phyloP scores from a whole-genome alignment of 2,888 invertebrate genomes.

The Ischnus inquisitorius region DNA sequence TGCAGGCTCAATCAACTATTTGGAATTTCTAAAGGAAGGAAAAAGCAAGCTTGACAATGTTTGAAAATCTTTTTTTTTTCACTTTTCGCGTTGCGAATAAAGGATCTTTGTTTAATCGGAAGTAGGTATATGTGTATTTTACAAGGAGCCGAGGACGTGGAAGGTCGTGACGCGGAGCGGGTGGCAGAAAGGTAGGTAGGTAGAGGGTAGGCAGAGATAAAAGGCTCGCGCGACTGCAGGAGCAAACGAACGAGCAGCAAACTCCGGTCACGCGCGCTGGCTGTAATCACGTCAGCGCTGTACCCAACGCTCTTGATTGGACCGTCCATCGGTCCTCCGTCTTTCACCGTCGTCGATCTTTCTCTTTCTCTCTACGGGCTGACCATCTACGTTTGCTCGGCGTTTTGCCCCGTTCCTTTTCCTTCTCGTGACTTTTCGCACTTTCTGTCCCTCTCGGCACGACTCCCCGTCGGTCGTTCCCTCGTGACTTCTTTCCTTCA shows the following conservation, averaged over 20 bases:
- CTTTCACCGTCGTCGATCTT: constrained; percentile 55
- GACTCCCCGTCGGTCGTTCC: constrained; percentile 63
- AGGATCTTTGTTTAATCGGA: no score
- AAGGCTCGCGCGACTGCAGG: constrained; percentile 72
- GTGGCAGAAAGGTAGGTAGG: constrained; percentile 63
- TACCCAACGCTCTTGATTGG: constrained; percentile 81
- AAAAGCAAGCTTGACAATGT: no score
- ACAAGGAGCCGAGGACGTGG: constrained; percentile 64
- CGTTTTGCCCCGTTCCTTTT: constrained; percentile 27
- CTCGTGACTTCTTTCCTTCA: constrained; percentile 49
- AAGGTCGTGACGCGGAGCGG: constrained; percentile 69
- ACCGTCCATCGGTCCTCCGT: constrained; percentile 74
- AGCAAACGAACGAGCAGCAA: constrained; percentile 75
- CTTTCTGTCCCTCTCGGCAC: constrained; percentile 58
- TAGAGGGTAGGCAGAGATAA: constrained; percentile 30
- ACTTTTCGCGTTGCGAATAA: no score
- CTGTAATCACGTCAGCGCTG: constrained; percentile 83
- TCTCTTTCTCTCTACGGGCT: constrained; percentile 46
- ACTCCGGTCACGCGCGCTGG: constrained; percentile 83
- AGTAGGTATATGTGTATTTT: constrained; percentile 36
- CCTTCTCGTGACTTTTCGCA: constrained; percentile 43
- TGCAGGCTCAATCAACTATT: no score
- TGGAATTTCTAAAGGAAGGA: no score
- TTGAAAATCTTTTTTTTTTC: no score
- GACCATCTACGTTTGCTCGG: constrained; percentile 45